Evolutionary conservation across 2,113 vertebrate species (phyloP).

Genomic region (Chloropsis cyanopogon): DNA sequence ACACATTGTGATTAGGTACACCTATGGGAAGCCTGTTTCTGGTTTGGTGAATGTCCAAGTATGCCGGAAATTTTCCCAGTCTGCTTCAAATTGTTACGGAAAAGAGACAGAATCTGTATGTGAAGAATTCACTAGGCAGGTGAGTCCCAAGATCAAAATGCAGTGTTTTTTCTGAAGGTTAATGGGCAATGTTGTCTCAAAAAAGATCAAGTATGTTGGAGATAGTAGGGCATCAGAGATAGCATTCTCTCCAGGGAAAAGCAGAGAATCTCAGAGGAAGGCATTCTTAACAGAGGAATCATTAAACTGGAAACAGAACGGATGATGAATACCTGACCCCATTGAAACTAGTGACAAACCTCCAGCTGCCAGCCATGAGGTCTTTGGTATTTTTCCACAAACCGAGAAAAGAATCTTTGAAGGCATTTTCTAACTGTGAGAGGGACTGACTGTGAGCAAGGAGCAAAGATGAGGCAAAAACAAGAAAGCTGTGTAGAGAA

Average conservation of each 20-base stretch:
- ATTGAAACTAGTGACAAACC: background rate
- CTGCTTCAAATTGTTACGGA: slow-evolving; percentile 40
- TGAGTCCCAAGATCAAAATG: background rate
- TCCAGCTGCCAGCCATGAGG: background rate
- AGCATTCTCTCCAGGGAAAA: background rate
- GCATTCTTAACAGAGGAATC: background rate
- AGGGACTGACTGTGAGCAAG: background rate
- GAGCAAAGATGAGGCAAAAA: background rate
- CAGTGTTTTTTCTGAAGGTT: background rate
- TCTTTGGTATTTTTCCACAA: background rate
- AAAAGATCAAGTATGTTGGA: background rate
- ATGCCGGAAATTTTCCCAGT: slow-evolving; percentile 63
- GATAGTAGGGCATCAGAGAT: background rate
- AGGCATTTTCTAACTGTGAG: background rate
- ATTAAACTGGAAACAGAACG: background rate
- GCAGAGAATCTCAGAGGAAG: background rate
- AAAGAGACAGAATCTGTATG: slow-evolving; percentile 62
- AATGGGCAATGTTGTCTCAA: background rate
- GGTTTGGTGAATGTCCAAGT: slow-evolving; percentile 54
- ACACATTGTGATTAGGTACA: slow-evolving; percentile 58
- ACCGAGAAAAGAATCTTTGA: background rate
- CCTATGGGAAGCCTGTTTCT: slow-evolving; percentile 73
- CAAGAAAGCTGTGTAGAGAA: background rate
- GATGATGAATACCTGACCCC: background rate
- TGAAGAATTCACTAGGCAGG: slow-evolving; percentile 60